Evolutionary conservation across 2,888 invertebrate species (phyloP), one percentile per base, ranked within the genome.

Genomic region (Nomada lathburiana): DNA sequence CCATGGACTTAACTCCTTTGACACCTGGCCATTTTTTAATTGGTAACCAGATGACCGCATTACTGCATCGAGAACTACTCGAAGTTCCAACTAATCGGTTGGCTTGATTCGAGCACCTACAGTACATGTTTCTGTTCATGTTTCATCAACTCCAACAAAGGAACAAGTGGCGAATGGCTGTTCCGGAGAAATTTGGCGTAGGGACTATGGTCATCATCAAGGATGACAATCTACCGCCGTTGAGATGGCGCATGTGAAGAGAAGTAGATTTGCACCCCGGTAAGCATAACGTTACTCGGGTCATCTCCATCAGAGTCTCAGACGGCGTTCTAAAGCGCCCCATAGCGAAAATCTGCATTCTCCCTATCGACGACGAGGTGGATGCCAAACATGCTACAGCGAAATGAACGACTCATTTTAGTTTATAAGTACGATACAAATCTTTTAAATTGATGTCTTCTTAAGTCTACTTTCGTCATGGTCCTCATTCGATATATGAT

Each of bases 1-100:
- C 85, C 0, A 52, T 71, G n/a, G 85, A 89, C 53, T 57, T 83
- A 10, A 57, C 67, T 36, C 67, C 83, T 1, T 75, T 90, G 4
- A 88, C 89, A 2, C 88, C 90, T 5, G 88, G 80, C 7, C 87
- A 89, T 73, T 90, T 90, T 50, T 47, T 59, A 2, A 69, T 69
- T 36, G 59, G 69, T n/a, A 26, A 23, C 16, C 18, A 18, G 1
- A 13, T 60, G 5, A 60, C 13, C 1, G 18, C 44, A 16, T 20
- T 63, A 4, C 63, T 13, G 7, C 7, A 20, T 0, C 63, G 5
- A 85, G 57, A 55, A 2, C 2, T 42, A 9, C 44, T 4, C 11
- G 47, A 59, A 5, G 50, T 62, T 18, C 11, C 9, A 13, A 20
- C 20, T 4, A 57, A 60, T 36, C 16, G 36, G 5, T n/a, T 36